Conservation (phyloP, 2,888 invertebrate genomes). For the Temnothorax ravouxi region DNA sequence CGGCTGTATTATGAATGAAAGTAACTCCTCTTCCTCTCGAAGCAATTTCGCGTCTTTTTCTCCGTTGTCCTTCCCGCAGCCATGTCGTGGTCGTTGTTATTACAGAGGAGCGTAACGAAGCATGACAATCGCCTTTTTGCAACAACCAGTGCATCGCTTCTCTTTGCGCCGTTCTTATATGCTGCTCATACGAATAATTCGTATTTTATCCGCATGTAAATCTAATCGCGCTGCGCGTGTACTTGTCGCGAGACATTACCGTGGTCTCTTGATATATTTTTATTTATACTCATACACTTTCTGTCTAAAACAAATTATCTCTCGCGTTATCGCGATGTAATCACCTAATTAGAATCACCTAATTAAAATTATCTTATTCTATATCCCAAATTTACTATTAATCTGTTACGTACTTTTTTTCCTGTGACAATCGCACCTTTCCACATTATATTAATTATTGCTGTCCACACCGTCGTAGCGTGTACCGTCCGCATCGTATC, state of each 20-base stretch:
- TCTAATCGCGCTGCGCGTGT: not conserved
- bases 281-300: not conserved
- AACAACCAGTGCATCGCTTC: conserved; percentile 47
- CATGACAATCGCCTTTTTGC: conserved; percentile 78
- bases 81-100: conserved; percentile 24
- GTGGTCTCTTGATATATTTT: not conserved
- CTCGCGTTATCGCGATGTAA: not conserved
- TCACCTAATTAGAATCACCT: not conserved
- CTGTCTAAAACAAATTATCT: not conserved
- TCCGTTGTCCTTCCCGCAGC: conserved; percentile 62
- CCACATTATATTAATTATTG: conserved; percentile 34
- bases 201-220: not conserved
- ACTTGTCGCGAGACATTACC: too few relatives aligned
- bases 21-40: conserved; percentile 85
- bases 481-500: conserved; percentile 5
- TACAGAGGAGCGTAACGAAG: conserved; percentile 77
- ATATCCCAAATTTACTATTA: not conserved
- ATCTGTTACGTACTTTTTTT: not conserved
- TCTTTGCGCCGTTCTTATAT: conserved; percentile 31
- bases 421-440: not conserved
- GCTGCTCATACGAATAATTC: conserved; percentile 8
- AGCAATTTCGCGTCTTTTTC: conserved; percentile 80
- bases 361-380: not conserved
- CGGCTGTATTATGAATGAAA: conserved; percentile 81
- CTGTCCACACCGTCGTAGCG: not conserved